Evolutionary conservation across 2,113 vertebrate genomes (phyloP).

Genomic region (Psilopogon haemacephalus): DNA sequence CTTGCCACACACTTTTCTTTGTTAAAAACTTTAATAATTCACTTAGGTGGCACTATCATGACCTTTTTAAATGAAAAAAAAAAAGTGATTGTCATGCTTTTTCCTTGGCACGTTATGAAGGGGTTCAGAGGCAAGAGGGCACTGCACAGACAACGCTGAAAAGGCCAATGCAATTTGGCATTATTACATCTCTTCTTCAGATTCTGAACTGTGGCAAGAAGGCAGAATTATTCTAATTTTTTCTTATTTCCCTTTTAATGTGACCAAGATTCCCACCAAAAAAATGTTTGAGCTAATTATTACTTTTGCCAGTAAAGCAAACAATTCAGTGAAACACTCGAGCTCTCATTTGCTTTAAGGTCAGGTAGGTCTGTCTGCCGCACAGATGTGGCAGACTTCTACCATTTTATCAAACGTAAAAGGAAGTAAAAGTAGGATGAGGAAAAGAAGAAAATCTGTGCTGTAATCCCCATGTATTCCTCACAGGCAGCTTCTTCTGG

Average conservation of each 20-base stretch:
- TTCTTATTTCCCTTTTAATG: constrained; percentile 33
- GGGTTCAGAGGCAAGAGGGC: constrained; percentile 54
- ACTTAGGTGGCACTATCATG: constrained; percentile 14
- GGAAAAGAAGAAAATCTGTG: not conserved
- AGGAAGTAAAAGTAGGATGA: not conserved
- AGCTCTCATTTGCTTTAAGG: not conserved
- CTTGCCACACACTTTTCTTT: not conserved
- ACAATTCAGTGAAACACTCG: not conserved
- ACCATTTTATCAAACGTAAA: not conserved
- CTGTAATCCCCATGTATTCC: fast-evolving
- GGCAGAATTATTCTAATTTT: constrained; percentile 45
- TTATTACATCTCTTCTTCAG: constrained; percentile 51
- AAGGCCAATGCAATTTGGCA: constrained; percentile 73
- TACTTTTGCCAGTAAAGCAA: not conserved
- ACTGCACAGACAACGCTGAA: constrained; percentile 42
- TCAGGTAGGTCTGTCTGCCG: not conserved
- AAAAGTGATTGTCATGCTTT: constrained; percentile 47
- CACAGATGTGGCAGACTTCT: not conserved
- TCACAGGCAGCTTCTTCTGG: not conserved
- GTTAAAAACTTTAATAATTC: constrained; percentile 14
- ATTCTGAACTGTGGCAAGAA: constrained; percentile 29
- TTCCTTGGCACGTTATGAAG: not conserved
- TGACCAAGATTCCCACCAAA: not conserved
- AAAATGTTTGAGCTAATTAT: no score
- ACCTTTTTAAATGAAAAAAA: constrained; percentile 73